phyloP scores from a whole-genome alignment of 1,140 invertebrate genomes.

The Drosophila tristis region DNA sequence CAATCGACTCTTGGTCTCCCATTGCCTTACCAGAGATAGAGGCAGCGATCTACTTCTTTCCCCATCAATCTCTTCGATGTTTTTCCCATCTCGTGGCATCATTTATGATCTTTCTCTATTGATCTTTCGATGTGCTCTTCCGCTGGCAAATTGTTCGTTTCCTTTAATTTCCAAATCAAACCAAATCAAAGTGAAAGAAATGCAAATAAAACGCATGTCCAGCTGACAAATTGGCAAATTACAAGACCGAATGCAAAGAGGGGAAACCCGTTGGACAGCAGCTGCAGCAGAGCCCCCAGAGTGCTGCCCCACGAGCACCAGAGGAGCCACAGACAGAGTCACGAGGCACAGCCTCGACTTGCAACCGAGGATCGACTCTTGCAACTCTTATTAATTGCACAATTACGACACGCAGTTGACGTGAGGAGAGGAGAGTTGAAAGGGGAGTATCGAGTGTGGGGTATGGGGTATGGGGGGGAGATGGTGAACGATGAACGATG shows the following conservation, averaged over 20 bases:
- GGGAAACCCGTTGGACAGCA: constrained; percentile 71
- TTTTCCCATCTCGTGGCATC: constrained; percentile 5
- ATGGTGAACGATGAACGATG: constrained; percentile 60
- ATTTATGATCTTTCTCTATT: constrained; percentile 7
- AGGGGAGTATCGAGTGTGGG: background rate
- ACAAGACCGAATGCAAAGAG: constrained; percentile 37
- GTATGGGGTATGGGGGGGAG: background rate
- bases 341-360: background rate
- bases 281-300: constrained; percentile 34
- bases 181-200: constrained; percentile 56
- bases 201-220: constrained; percentile 81
- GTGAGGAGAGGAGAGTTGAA: constrained; percentile 37
- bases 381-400: constrained; percentile 77
- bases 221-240: constrained; percentile 79
- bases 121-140: constrained; percentile 25
- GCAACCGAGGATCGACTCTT: constrained; percentile 30
- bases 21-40: too few relatives aligned
- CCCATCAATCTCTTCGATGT: background rate
- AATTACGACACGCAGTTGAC: constrained; percentile 80
- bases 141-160: constrained; percentile 66
- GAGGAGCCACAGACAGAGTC: too few relatives aligned
- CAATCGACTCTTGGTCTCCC: too few relatives aligned
- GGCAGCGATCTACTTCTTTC: too few relatives aligned
- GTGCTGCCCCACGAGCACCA: constrained; percentile 5
- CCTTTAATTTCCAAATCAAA: constrained; percentile 69